Evolutionary conservation across 2,888 invertebrate genomes (phyloP), one percentile per base, ranked within the genome.

Genomic region (Trisateles emortualis): DNA sequence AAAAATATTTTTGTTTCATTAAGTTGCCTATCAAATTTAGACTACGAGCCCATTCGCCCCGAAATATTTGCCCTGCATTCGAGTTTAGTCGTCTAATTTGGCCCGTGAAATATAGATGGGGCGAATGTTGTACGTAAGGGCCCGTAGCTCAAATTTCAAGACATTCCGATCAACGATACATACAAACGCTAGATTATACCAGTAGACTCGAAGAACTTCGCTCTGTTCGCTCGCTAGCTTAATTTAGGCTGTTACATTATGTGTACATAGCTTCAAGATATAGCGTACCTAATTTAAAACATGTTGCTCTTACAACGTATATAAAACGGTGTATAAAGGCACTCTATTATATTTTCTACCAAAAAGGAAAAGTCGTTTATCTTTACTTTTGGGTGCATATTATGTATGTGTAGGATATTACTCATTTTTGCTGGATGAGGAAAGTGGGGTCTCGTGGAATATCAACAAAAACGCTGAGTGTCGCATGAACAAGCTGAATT

Each of bases 331-430:
- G 14, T 36, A 33, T 33, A 11, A 36, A 36, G 19, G 36, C 19
- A 36, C 39, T 39, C 22, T 39, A 17, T 39, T 22, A 39, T 24
- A 39, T 39, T 39, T 39, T 39, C 2, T 22, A 8, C 39, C 39
- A 39, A 22, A 39, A 39, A 39, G 22, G 39, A 39, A 22, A 39
- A 39, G 39, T 39, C 39, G 22, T 39, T 39, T 39, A 39, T 39
- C 39, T 39, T 39, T 36, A 36, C 39, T 22, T 19, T 39, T 39
- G 39, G 39, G 2, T 39, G 39, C 39, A 39, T 39, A 39, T 39
- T 39, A 22, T 22, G 22, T 39, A 35, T 38, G 11, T 39, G 39
- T 22, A 19, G 39, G 24, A 10, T 36, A 36, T 36, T 22, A 39
- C 39, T 39, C 22, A 39, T 39, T 39, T 39, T 39, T 36, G 22